Conservation (phyloP, 1,140 invertebrate species). For the Bombus waltoni region DNA sequence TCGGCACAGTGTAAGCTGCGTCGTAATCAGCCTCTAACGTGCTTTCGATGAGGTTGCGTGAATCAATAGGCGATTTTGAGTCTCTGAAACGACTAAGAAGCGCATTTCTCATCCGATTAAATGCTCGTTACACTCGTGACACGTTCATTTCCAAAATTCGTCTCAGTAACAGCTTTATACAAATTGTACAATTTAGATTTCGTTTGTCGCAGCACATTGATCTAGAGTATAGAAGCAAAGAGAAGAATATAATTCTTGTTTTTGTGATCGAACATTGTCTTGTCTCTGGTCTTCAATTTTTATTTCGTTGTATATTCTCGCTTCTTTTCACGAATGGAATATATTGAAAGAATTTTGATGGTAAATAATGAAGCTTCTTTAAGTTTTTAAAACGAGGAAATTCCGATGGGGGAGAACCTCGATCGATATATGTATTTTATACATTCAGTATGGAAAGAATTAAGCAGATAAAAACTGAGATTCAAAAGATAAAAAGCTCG, state of each 20-base stretch:
- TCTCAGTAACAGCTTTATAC: conserved; percentile 59
- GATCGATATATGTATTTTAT: not conserved
- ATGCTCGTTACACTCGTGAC: conserved; percentile 67
- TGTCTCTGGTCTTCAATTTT: not conserved
- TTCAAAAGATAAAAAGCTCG: too few relatives aligned
- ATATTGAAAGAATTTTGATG: not conserved
- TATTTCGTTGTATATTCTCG: too few relatives aligned
- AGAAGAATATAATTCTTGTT: not conserved
- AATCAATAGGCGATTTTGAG: conserved; percentile 35
- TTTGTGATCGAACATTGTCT: not conserved
- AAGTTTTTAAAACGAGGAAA: not conserved
- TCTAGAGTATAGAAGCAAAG: not conserved
- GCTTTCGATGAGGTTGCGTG: conserved; percentile 21
- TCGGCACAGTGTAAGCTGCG: not conserved
- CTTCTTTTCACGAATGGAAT: not conserved
- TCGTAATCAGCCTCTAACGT: conserved; percentile 24
- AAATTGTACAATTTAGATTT: conserved; percentile 8
- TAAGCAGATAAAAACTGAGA: not conserved
- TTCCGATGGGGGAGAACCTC: not conserved
- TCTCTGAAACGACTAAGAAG: not conserved
- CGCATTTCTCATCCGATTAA: conserved; percentile 69
- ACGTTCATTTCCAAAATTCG: conserved; percentile 67
- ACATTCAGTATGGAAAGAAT: not conserved
- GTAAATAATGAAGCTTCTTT: conserved; percentile 12
- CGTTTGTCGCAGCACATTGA: conserved; percentile 16